Evolutionary conservation across 2,113 vertebrate species (phyloP).

Genomic region (Origma solitaria): DNA sequence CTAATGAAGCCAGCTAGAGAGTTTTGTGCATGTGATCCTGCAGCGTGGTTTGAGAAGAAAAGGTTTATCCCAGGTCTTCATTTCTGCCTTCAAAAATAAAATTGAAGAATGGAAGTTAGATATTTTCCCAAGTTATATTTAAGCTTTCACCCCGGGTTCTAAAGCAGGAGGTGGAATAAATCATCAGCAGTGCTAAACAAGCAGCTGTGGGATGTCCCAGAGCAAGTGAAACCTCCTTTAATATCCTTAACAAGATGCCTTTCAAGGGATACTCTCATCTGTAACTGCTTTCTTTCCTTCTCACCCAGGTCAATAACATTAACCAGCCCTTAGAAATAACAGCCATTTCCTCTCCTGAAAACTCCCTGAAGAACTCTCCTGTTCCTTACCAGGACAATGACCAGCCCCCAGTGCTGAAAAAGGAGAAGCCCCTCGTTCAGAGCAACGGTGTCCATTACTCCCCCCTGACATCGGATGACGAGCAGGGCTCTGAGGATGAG

Average conservation of each 20-base stretch:
- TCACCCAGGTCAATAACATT: conserved; percentile 91
- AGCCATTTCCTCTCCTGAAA: conserved; percentile 97
- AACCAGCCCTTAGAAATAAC: conserved; percentile 98
- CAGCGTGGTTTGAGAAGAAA: not conserved
- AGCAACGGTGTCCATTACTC: conserved; percentile 78
- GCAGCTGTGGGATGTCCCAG: not conserved
- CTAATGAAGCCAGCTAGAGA: conserved; percentile 1
- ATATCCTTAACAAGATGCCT: not conserved
- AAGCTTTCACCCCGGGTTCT: not conserved
- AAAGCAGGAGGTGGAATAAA: not conserved
- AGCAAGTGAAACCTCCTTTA: not conserved
- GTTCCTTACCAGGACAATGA: conserved; percentile 85
- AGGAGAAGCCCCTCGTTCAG: conserved; percentile 85
- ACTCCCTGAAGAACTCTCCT: conserved; percentile 86
- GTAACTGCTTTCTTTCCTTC: conserved; percentile 35
- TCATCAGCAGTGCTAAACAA: not conserved
- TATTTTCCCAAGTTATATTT: not conserved
- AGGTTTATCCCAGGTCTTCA: not conserved
- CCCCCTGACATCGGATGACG: conserved; percentile 78
- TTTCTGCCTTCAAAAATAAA: not conserved
- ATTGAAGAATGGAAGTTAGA: not conserved
- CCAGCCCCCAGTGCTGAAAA: conserved; percentile 91
- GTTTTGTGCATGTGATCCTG: not conserved
- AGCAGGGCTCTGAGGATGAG: conserved; percentile 77
- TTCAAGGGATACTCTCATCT: not conserved